These are phyloP conservation scores for Melieria crassipennis DNA, from an alignment of 2,888 invertebrate genomes.

Conservation along the genomic window DNA sequence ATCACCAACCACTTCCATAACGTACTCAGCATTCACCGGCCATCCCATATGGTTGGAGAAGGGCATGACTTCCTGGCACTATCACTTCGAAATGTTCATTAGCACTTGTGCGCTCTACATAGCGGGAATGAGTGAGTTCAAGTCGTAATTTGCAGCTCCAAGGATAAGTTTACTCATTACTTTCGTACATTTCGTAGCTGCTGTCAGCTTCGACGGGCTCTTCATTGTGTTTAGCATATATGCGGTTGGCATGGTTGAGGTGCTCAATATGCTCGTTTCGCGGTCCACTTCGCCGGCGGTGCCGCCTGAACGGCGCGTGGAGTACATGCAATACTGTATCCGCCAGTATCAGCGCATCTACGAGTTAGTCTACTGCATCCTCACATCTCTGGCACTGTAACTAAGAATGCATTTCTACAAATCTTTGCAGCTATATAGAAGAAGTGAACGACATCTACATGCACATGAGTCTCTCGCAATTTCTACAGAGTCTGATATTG, in stretches of 20 bases:
- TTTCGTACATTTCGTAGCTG: background rate
- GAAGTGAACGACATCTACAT: slow-evolving; percentile 9
- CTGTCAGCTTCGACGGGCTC: slow-evolving; percentile 41
- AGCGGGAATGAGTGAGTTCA: slow-evolving; percentile 50
- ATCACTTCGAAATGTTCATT: slow-evolving; percentile 48
- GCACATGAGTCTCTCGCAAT: slow-evolving; percentile 17
- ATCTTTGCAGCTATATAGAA: background rate
- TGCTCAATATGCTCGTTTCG: slow-evolving; percentile 43
- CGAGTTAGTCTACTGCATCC: slow-evolving; percentile 38
- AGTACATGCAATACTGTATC: slow-evolving; percentile 55
- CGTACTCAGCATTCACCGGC: slow-evolving; percentile 12
- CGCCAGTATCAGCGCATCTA: slow-evolving; percentile 52
- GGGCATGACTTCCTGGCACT: slow-evolving; percentile 35
- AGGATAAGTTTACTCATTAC: no score
- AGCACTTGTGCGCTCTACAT: slow-evolving; percentile 42
- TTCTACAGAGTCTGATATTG: slow-evolving; percentile 9
- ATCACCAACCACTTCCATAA: no score
- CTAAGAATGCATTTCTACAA: background rate
- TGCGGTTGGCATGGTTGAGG: slow-evolving; percentile 49
- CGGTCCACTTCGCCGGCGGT: slow-evolving; percentile 51
- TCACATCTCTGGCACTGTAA: background rate
- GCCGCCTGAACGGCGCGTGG: slow-evolving; percentile 48
- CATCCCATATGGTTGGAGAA: slow-evolving; percentile 7
- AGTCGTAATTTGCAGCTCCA: no score
- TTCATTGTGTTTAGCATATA: slow-evolving; percentile 52